Evolutionary conservation across 2,113 vertebrate species (phyloP).

Genomic region (Toxotes jaculatrix): DNA sequence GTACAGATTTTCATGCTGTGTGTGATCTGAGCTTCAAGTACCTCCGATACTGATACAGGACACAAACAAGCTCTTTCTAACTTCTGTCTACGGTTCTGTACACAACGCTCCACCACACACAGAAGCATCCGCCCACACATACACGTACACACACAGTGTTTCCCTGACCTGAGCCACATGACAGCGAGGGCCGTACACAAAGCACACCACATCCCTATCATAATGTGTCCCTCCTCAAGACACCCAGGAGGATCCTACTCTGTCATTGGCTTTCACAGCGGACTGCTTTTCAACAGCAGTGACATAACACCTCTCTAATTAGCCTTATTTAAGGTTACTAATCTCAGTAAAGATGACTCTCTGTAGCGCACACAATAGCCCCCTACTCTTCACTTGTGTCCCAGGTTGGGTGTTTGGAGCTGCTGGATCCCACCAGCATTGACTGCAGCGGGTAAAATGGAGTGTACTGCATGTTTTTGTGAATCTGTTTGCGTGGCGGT

Average conservation of each 20-base stretch:
- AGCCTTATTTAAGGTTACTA: conserved; percentile 68
- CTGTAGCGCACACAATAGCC: conserved; percentile 35
- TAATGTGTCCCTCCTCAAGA: conserved; percentile 66
- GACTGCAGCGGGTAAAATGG: conserved; percentile 19
- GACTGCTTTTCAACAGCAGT: conserved; percentile 64
- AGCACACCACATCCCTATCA: conserved; percentile 70
- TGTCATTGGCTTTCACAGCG: conserved; percentile 65
- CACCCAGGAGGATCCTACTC: conserved; percentile 63
- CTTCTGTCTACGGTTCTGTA: conserved; percentile 11
- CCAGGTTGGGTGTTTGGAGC: conserved; percentile 21
- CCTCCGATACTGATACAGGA: not conserved
- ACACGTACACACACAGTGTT: conserved; percentile 33
- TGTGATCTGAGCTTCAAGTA: not conserved
- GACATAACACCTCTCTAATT: conserved; percentile 76
- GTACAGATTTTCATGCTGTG: too few species aligned
- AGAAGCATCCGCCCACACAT: conserved; percentile 31
- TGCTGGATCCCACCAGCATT: conserved; percentile 18
- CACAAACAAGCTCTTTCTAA: conserved; percentile 31
- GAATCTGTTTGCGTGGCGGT: conserved; percentile 8
- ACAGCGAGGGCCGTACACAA: conserved; percentile 55
- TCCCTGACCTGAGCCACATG: conserved; percentile 62
- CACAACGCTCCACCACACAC: conserved; percentile 28
- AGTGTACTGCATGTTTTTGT: not conserved
- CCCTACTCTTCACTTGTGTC: conserved; percentile 1
- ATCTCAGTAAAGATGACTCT: conserved; percentile 67